Evolutionary conservation across 2,113 vertebrate genomes (phyloP).

Genomic region (Pycnonotus jocosus): DNA sequence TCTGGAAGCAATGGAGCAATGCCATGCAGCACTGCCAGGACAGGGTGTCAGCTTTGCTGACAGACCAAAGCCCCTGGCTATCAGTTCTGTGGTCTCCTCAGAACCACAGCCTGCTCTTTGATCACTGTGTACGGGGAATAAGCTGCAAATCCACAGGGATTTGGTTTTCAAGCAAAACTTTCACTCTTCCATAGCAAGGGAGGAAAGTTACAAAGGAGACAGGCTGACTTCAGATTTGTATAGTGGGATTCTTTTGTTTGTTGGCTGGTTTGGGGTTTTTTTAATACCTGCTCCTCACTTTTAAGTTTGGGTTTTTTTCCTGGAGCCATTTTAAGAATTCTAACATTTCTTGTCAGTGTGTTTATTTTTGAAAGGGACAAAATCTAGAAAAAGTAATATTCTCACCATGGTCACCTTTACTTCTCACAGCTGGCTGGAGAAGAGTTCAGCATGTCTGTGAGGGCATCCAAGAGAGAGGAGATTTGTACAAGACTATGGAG

Average conservation of each 20-base stretch:
- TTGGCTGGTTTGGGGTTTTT: neutral
- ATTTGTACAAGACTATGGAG: neutral
- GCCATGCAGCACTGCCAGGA: too few species aligned
- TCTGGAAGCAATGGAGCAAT: rapidly evolving
- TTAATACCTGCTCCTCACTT: neutral
- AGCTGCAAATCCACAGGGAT: neutral
- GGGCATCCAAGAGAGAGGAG: neutral
- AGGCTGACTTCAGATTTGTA: neutral
- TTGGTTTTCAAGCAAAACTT: neutral
- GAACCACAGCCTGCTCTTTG: neutral
- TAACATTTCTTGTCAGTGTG: neutral
- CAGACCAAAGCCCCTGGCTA: neutral
- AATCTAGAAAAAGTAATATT: neutral
- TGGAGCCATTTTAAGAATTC: neutral
- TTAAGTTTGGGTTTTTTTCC: neutral
- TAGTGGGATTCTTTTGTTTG: neutral
- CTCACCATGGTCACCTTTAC: neutral
- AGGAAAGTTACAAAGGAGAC: neutral
- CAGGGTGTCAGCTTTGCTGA: neutral
- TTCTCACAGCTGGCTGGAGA: neutral
- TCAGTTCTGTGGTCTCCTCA: neutral
- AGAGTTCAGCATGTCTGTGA: neutral
- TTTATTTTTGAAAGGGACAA: neutral
- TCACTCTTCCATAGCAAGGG: neutral
- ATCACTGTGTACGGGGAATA: neutral